Evolutionary conservation across 2,113 vertebrate species (phyloP).

Genomic region (Poecile atricapillus): DNA sequence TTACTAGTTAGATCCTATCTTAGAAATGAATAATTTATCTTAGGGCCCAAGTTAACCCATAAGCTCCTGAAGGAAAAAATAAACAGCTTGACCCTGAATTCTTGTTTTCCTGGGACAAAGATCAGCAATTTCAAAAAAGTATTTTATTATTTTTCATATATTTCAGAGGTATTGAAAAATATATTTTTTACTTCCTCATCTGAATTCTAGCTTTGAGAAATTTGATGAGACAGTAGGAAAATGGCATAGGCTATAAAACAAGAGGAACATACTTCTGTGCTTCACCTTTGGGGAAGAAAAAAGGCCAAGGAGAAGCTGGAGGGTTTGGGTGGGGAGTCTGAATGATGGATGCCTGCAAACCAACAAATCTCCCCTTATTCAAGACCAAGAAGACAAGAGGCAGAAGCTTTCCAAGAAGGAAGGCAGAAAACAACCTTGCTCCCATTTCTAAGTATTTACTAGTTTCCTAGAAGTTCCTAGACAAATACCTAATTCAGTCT

Average conservation of each 20-base stretch:
- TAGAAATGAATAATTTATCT: background rate
- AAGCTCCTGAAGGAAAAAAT: background rate
- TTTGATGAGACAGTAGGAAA: background rate
- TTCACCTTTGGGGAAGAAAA: background rate
- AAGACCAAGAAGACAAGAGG: background rate
- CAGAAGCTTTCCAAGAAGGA: background rate
- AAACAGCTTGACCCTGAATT: background rate
- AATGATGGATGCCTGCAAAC: background rate
- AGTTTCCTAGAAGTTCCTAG: background rate
- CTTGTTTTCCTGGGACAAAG: background rate
- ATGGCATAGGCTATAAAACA: background rate
- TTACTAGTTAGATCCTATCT: background rate
- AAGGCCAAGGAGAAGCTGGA: background rate
- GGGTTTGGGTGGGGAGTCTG: background rate
- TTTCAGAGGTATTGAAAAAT: background rate
- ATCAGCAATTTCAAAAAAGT: background rate
- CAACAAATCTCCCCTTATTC: background rate
- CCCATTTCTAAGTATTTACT: background rate
- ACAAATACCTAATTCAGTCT: background rate
- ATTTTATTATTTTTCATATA: background rate
- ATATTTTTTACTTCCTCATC: rapidly evolving
- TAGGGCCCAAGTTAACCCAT: background rate
- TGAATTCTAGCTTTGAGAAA: background rate
- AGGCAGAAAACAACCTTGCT: background rate
- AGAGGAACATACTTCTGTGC: background rate